These are phyloP conservation scores for Drosophila serrata DNA, from an alignment of 1,140 invertebrate species.

Conservation along the genomic window DNA sequence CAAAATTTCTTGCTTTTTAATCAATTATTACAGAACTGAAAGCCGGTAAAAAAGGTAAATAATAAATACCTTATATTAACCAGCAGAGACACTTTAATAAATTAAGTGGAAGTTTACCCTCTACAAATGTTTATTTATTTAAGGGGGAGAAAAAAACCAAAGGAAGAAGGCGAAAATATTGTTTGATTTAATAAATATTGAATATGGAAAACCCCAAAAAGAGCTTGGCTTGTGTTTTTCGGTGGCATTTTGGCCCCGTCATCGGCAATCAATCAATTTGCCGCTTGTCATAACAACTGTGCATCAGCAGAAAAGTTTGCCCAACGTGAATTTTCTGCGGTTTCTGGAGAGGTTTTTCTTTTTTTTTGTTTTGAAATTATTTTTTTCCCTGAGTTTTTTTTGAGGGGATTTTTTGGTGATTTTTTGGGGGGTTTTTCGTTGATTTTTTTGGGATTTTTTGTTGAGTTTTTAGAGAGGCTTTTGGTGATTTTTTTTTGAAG, in stretches of 20 bases:
- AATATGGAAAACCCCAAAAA: constrained; percentile 3
- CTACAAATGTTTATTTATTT: neutral
- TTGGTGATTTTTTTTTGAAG: neutral
- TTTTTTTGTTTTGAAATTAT: neutral
- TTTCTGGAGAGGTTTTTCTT: neutral
- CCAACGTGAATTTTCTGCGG: constrained; percentile 25
- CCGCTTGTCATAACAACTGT: constrained; percentile 49
- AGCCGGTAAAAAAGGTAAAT: constrained; percentile 1
- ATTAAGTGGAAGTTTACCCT: neutral
- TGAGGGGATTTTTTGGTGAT: neutral
- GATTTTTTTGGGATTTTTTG: neutral
- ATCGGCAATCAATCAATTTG: constrained; percentile 53
- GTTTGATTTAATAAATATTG: constrained; percentile 13
- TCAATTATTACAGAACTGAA: neutral
- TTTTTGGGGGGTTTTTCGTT: neutral
- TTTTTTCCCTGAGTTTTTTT: neutral
- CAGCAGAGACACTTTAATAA: neutral
- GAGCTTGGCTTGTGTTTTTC: constrained; percentile 9
- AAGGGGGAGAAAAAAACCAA: neutral
- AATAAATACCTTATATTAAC: neutral
- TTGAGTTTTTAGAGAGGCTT: no score
- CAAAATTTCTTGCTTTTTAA: neutral
- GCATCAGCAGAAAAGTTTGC: constrained; percentile 47
- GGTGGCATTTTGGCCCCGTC: constrained; percentile 18
- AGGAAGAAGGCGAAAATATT: neutral